Conservation (phyloP, 2,797 vertebrate genomes). For the Megalops cyprinoides region DNA sequence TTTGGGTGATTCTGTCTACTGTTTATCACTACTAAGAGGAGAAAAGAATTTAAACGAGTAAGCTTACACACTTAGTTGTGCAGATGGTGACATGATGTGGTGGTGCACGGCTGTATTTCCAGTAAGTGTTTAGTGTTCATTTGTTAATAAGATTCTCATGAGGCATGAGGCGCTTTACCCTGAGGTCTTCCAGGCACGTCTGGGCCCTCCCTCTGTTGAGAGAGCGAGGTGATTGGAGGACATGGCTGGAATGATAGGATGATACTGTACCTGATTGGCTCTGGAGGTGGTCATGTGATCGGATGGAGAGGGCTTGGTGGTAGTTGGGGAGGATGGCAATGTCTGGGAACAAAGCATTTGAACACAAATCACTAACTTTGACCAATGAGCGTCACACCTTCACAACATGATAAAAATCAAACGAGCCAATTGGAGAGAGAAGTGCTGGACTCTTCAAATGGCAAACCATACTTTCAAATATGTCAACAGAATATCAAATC, state of each 20-base stretch:
- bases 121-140: too few species aligned
- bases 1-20: too few species aligned
- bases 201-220: constrained; percentile 75
- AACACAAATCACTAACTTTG: constrained; percentile 82
- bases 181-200: constrained; percentile 53
- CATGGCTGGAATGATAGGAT: constrained; percentile 84
- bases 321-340: constrained; percentile 90
- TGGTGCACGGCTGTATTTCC: too few species aligned
- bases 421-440: constrained; percentile 23
- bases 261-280: constrained; percentile 89
- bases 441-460: background rate
- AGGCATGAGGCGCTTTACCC: too few species aligned
- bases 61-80: too few species aligned
- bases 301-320: constrained; percentile 89
- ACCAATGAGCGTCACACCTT: constrained; percentile 49
- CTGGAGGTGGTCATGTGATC: constrained; percentile 90
- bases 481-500: background rate
- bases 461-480: background rate
- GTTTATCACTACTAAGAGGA: too few species aligned
- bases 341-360: constrained; percentile 90
- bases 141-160: too few species aligned
- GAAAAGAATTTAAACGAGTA: too few species aligned
- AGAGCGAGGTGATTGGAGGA: constrained; percentile 74
- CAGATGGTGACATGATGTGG: too few species aligned
- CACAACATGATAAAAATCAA: constrained; percentile 24